Evolutionary conservation across 1,140 invertebrate genomes (phyloP).

Genomic region (Magallana ariakensis): DNA sequence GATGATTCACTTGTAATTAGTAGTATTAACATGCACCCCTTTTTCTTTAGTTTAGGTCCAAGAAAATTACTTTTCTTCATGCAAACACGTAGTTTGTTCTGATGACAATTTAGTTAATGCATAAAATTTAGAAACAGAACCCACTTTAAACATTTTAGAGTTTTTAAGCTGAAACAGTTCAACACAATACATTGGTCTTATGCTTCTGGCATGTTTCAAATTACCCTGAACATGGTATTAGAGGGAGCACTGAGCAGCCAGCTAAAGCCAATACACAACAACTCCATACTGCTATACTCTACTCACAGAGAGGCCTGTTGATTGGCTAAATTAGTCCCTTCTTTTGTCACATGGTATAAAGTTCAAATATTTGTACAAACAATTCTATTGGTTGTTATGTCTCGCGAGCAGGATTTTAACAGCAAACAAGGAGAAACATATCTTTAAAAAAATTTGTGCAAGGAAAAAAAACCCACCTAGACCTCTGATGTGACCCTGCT

Average conservation of each 20-base stretch:
- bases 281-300: neutral
- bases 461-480: neutral
- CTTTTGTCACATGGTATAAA: constrained; percentile 25
- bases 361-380: constrained; percentile 29
- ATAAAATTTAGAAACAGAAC: no score
- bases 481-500: neutral
- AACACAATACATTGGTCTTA: no score
- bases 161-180: no score
- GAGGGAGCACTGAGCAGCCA: neutral
- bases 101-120: no score
- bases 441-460: constrained; percentile 18
- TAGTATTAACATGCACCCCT: no score
- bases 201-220: no score
- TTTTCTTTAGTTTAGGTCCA: no score
- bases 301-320: neutral
- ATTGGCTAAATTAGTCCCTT: neutral
- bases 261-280: neutral
- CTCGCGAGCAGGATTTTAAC: constrained; percentile 3
- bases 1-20: no score
- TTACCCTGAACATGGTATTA: neutral
- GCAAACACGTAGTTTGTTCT: no score
- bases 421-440: neutral
- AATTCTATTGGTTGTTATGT: constrained; percentile 13
- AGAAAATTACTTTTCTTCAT: no score
- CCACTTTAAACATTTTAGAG: no score